A percentile compares a stretch with the other conserved stretches of the same genome.
Evolutionary conservation across 92 coral and sea anemone genomes (phyloP).

Genomic region (Porites rus): DNA sequence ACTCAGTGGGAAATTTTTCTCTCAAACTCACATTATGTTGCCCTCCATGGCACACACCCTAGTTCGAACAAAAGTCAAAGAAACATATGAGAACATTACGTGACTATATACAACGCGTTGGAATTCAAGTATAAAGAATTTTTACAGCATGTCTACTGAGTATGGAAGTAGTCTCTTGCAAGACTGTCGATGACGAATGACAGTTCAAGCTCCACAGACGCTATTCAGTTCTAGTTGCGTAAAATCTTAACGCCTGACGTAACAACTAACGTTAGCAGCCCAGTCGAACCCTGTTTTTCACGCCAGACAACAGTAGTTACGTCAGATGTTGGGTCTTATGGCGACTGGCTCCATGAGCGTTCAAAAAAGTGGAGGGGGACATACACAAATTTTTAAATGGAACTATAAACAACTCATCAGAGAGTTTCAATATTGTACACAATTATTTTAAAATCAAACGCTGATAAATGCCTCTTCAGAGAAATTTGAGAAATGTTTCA

Average conservation of each 20-base stretch:
- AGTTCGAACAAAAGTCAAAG: neutral
- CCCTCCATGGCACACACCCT: neutral
- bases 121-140: neutral
- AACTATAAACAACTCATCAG: neutral
- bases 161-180: neutral
- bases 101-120: slow-evolving; percentile 25
- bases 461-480: neutral
- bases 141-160: neutral
- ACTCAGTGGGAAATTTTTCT: too few relatives aligned
- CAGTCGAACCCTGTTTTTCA: too few relatives aligned
- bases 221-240: too few relatives aligned
- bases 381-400: neutral
- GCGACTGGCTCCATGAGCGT: too few relatives aligned
- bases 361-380: neutral
- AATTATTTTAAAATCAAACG: too few relatives aligned
- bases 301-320: too few relatives aligned
- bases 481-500: neutral
- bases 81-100: neutral
- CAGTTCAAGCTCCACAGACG: too few relatives aligned
- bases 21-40: neutral
- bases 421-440: too few relatives aligned
- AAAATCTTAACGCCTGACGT: too few relatives aligned
- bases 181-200: neutral
- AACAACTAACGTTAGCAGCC: too few relatives aligned
- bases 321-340: too few relatives aligned